Base-by-base conservation (phyloP, 2,113 vertebrate species). In the Setophaga kirtlandii region DNA sequence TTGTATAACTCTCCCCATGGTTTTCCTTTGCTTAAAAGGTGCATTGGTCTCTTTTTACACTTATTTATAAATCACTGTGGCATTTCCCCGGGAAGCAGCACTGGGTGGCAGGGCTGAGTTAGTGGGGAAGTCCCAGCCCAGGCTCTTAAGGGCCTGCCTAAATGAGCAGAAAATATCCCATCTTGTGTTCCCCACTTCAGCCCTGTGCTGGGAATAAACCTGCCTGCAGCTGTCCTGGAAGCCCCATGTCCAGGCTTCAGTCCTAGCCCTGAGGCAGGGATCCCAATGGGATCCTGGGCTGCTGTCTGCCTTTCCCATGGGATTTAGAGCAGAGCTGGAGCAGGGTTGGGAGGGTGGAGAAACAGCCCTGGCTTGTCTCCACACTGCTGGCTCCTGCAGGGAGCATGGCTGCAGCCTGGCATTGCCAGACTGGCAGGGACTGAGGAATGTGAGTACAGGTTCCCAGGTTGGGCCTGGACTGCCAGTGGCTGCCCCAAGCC, bases 11-110 rank as follows among this genome's bases (percentile, higher is more conserved):
- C 83, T 94, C 93, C 89, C 96, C 93, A 89, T 96, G 97, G 96
- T 97, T 98, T 97, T 97, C 97, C 97, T 98, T 98, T 97, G 97
- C 98, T 98, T 98, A 98, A 98, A 98, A 97, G 97, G 95, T 98
- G 96, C 98, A 94, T 97, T 84, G 91, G 95, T 98, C 93, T 98
- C 98, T 98, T 98, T 98, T 97, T 97, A 98, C 98, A 98, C 94
- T 96, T 98, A 98, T 97, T 98, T 98, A 98, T 98, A 97, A 91
- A 90, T 90, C 89, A 97, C 94, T 95, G 94, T 97, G 96, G 93
- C 97, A 95, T 94, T 97, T 98, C 97, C 96, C 98, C 31, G 88
- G 96, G 94, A 97, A 97, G 97, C 31, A 21, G 91, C 82, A 90
- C 88, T 70, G 71, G 84, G 82, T 84, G 92, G 83, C 67, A 92